Base-by-base conservation (phyloP, 2,113 vertebrate species). In the Eulemur macaco region DNA sequence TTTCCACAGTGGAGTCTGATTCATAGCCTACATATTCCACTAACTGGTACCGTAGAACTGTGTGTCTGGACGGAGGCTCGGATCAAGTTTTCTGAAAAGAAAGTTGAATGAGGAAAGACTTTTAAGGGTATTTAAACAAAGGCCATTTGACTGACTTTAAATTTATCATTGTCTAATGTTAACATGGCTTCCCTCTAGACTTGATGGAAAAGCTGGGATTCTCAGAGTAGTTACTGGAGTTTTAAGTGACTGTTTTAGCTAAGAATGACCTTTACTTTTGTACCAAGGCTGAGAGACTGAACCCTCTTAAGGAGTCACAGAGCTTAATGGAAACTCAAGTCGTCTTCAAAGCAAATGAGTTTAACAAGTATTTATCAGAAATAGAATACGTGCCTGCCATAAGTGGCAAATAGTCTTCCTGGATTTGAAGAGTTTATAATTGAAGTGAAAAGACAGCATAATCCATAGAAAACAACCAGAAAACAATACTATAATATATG, bases 1-100 rank as follows among this genome's bases (percentile, higher is more conserved):
- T 97, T 97, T 97, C 96, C 97, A 89, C 96, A 93, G 96, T 66
- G 58, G 83, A 93, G 96, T 96, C 96, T 98, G 97, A 97, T 96
- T 98, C 97, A 97, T 97, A 91, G 95, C 96, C 95, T 97, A 71
- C 95, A 81, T 95, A 95, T 97, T 91, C 73, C 96, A 86, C 93
- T 94, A 50, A 84, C 96, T 89, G 91, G 86, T 95, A 83, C 83
- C 3, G 0, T 83, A 76, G 89, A 94, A 45, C 78, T 95, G 0
- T 31, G 25, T 94, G 89, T 94, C 97, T 96, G 94, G 78, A 25
- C 47, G 71, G 71, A 94, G 66, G 29, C 54, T 94, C 73, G 80
- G 71, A 91, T 92, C 42, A 73, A 90, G n/a, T 83, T 95, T 93
- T 96, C 68, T 93, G 21, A 69, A 96, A 91, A 91, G 54, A 94